Evolutionary conservation across 2,888 invertebrate genomes (phyloP).

Genomic region (Leucoma salicis): DNA sequence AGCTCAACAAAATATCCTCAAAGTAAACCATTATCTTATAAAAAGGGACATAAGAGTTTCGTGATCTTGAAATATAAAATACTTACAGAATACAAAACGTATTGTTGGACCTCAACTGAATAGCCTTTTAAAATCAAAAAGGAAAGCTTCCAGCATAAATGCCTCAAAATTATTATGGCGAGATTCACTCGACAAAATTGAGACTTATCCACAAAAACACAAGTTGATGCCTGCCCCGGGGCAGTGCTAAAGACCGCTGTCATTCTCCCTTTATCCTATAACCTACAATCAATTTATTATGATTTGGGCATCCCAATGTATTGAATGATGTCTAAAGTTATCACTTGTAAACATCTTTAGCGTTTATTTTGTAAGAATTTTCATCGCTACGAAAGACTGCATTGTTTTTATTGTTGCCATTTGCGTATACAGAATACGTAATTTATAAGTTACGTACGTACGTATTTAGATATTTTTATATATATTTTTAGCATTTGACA

Average conservation of each 20-base stretch:
- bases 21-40: conserved; percentile 33
- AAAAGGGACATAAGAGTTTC: conserved; percentile 30
- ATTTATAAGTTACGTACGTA: too few relatives aligned
- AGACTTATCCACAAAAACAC: conserved; percentile 56
- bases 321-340: conserved; percentile 35
- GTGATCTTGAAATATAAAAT: conserved; percentile 29
- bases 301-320: conserved; percentile 40
- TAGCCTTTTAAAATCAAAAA: conserved; percentile 40
- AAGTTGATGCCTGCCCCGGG: conserved; percentile 52
- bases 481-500: too few relatives aligned
- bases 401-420: conserved; percentile 20
- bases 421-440: conserved; percentile 20
- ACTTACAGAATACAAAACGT: conserved; percentile 20
- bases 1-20: conserved; percentile 16
- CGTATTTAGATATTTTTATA: too few relatives aligned
- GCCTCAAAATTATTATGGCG: conserved; percentile 50
- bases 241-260: conserved; percentile 63
- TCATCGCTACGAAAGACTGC: conserved; percentile 25
- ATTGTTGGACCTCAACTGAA: conserved; percentile 30
- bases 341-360: conserved; percentile 42
- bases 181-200: conserved; percentile 55
- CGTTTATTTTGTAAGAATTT: conserved; percentile 40
- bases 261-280: conserved; percentile 65
- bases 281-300: conserved; percentile 69
- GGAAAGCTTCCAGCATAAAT: conserved; percentile 42